A percentile compares a stretch with the other conserved stretches of the same genome.
Evolutionary conservation across 2,113 vertebrate species (phyloP).

Genomic region (Sus scrofa): DNA sequence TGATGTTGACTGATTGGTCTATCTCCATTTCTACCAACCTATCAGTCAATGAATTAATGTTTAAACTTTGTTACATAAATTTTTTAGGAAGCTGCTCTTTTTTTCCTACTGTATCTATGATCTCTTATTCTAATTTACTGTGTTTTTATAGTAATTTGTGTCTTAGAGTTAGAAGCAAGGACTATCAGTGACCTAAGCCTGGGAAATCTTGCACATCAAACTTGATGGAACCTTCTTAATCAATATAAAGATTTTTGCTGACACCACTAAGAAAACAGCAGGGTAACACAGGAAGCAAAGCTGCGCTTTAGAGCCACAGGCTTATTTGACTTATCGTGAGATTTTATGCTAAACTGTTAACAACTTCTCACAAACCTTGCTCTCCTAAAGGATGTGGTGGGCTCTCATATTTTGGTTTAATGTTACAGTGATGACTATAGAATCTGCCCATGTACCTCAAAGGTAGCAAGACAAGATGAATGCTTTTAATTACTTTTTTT

Average conservation of each 20-base stretch:
- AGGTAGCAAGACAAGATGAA: not conserved
- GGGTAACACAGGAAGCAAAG: not conserved
- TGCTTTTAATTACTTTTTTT: slow-evolving; percentile 24
- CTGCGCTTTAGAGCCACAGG: not conserved
- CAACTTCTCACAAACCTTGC: not conserved
- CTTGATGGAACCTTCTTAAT: not conserved
- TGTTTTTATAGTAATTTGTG: not conserved
- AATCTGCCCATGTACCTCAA: not conserved
- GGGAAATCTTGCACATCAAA: not conserved
- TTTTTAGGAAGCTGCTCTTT: not conserved
- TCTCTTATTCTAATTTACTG: not conserved
- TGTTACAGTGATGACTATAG: not conserved
- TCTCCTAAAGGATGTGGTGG: not conserved
- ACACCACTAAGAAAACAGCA: not conserved
- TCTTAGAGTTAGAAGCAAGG: not conserved
- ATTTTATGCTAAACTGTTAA: not conserved
- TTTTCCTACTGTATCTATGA: not conserved
- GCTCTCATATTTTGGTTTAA: not conserved
- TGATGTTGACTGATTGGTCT: not conserved
- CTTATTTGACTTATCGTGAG: not conserved
- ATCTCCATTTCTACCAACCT: not conserved
- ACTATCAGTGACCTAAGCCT: not conserved
- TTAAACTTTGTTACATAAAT: not conserved
- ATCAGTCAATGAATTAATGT: not conserved
- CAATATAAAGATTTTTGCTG: not conserved